Evolutionary conservation across 2,888 invertebrate species (phyloP).

Genomic region (Trichopoda pennipes): DNA sequence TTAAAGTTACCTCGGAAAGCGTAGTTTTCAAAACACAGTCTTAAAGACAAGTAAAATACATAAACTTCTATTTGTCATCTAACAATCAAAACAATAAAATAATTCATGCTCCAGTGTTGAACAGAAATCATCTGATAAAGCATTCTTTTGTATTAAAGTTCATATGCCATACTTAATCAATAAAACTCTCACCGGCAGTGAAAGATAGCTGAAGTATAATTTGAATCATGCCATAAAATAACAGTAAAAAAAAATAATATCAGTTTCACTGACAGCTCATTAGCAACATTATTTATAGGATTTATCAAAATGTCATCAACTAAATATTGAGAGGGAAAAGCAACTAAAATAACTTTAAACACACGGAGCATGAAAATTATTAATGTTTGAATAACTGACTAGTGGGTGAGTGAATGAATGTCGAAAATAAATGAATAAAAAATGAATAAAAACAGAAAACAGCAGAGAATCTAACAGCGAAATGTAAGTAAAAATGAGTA

Average conservation of each 20-base stretch:
- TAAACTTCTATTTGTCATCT: too few species aligned
- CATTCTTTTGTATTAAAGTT: background rate
- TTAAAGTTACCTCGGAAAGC: too few species aligned
- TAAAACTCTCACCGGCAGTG: background rate
- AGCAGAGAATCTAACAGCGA: conserved; percentile 18
- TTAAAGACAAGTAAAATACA: too few species aligned
- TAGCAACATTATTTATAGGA: conserved; percentile 33
- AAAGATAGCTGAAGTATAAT: background rate
- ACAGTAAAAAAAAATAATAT: background rate
- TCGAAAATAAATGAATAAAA: conserved; percentile 11
- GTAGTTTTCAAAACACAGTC: too few species aligned
- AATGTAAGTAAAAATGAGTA: conserved; percentile 13
- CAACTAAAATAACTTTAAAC: background rate
- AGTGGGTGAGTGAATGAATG: conserved; percentile 12
- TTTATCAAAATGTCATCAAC: conserved; percentile 52
- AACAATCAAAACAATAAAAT: too few species aligned
- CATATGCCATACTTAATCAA: background rate
- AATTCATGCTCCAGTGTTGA: too few species aligned
- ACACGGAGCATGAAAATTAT: conserved; percentile 30
- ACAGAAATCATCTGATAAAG: too few species aligned
- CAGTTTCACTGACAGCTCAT: conserved; percentile 46
- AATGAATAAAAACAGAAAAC: background rate
- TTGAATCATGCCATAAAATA: conserved; percentile 8
- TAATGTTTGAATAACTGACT: conserved; percentile 41
- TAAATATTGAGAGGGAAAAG: conserved; percentile 4